These are phyloP conservation scores for Drosophila takahashii DNA, from an alignment of 1,140 invertebrate species.

Conservation along the genomic window DNA sequence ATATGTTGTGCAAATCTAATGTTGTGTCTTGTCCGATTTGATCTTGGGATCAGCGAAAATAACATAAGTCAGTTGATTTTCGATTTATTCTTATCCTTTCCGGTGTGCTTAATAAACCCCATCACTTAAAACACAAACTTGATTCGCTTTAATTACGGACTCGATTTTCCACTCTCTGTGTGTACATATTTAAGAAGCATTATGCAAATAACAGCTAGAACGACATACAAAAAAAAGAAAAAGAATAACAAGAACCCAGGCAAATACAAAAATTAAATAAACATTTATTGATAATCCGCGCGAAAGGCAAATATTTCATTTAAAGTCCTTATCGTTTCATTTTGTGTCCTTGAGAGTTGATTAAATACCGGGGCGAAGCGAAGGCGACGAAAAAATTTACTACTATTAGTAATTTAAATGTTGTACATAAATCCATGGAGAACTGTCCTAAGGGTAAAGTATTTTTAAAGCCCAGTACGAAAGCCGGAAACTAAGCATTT, in stretches of 20 bases:
- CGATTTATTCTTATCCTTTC: background rate
- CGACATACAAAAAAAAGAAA: background rate
- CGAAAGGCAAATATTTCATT: slow-evolving; percentile 8
- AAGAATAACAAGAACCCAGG: background rate
- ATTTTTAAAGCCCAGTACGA: slow-evolving; percentile 69
- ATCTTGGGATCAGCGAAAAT: slow-evolving; percentile 1
- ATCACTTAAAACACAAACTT: background rate
- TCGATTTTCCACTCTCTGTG: slow-evolving; percentile 7
- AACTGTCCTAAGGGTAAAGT: slow-evolving; percentile 59
- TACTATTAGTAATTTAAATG: slow-evolving; percentile 78
- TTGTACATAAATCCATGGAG: slow-evolving; percentile 68
- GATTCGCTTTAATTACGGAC: slow-evolving; percentile 1
- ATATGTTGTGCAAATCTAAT: slow-evolving; percentile 15
- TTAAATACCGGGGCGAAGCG: slow-evolving; percentile 20
- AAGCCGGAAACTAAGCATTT: slow-evolving; percentile 47
- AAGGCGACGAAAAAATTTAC: slow-evolving; percentile 26
- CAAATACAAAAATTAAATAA: slow-evolving; percentile 7
- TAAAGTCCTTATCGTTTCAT: background rate
- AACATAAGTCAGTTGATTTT: background rate
- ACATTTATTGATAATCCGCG: slow-evolving; percentile 10
- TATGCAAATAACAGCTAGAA: slow-evolving; percentile 11
- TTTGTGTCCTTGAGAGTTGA: slow-evolving; percentile 17
- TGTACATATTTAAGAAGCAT: slow-evolving; percentile 22
- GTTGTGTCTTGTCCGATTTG: slow-evolving; percentile 31
- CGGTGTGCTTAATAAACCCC: background rate